These are phyloP conservation scores for Belgica antarctica DNA, from an alignment of 2,888 invertebrate genomes.

Conservation along the genomic window DNA sequence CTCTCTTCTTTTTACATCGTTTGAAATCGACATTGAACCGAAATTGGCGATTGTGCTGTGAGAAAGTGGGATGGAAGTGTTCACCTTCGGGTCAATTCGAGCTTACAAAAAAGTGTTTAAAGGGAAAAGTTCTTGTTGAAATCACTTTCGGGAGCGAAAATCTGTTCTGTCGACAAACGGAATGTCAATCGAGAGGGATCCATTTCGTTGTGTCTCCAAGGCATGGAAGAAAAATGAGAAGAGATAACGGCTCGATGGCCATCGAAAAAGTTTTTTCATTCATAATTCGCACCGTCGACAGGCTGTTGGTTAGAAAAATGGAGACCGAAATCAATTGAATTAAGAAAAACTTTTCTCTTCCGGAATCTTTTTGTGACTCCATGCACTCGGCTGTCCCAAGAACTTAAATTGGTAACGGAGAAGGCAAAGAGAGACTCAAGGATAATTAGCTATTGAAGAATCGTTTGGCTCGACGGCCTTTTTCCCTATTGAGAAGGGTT, in stretches of 20 bases:
- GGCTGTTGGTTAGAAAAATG: background rate
- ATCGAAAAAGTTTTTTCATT: background rate
- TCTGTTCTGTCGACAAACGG: background rate
- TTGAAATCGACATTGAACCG: too few species aligned
- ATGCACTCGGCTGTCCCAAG: background rate
- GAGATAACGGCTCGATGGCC: too few species aligned
- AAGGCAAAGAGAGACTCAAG: background rate
- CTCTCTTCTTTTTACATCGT: too few species aligned
- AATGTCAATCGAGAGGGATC: background rate
- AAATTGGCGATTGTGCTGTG: too few species aligned
- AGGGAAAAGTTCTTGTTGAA: too few species aligned
- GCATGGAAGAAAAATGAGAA: too few species aligned
- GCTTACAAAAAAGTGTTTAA: too few species aligned
- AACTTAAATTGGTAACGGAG: background rate
- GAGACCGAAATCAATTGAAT: slow-evolving; percentile 9
- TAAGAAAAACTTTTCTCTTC: background rate
- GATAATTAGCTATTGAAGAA: slow-evolving; percentile 19
- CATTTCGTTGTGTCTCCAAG: background rate
- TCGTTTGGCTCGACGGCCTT: background rate
- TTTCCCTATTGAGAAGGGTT: slow-evolving; percentile 7
- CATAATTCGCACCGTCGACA: background rate
- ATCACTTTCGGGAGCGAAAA: too few species aligned
- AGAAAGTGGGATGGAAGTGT: too few species aligned
- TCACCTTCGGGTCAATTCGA: too few species aligned
- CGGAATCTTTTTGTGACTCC: background rate